Conservation (phyloP, 2,797 vertebrate genomes). For the Pipistrellus kuhlii region DNA sequence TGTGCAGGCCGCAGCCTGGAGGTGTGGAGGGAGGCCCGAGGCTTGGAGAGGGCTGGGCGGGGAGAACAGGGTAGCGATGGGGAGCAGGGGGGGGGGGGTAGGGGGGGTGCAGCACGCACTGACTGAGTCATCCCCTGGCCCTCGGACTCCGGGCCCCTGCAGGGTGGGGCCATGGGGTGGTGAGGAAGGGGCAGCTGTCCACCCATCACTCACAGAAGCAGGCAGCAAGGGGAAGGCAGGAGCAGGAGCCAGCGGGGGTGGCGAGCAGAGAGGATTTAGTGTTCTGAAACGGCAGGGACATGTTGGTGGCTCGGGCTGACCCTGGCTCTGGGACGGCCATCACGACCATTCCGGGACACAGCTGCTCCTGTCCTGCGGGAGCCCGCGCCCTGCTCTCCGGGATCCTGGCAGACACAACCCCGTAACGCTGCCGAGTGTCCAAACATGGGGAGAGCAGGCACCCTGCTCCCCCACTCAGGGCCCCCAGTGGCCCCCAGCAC, state of each 20-base stretch:
- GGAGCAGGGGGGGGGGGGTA: background rate
- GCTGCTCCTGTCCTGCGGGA: background rate
- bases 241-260: background rate
- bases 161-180: background rate
- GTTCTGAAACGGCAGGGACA: background rate
- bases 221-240: background rate
- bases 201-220: background rate
- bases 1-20: background rate
- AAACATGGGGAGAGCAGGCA: fast-evolving
- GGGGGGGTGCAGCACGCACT: background rate
- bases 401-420: background rate
- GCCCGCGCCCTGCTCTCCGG: fast-evolving
- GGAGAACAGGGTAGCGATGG: background rate
- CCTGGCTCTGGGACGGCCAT: fast-evolving
- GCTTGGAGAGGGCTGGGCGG: background rate
- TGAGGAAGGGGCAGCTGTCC: background rate
- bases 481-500: background rate
- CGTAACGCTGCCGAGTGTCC: background rate
- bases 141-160: background rate
- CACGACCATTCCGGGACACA: fast-evolving
- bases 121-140: background rate
- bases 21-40: background rate
- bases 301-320: background rate
- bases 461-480: fast-evolving
- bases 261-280: background rate